Evolutionary conservation across 2,888 invertebrate species (phyloP), one percentile per base, ranked within the genome.

Genomic region (Psylliodes chrysocephalus): DNA sequence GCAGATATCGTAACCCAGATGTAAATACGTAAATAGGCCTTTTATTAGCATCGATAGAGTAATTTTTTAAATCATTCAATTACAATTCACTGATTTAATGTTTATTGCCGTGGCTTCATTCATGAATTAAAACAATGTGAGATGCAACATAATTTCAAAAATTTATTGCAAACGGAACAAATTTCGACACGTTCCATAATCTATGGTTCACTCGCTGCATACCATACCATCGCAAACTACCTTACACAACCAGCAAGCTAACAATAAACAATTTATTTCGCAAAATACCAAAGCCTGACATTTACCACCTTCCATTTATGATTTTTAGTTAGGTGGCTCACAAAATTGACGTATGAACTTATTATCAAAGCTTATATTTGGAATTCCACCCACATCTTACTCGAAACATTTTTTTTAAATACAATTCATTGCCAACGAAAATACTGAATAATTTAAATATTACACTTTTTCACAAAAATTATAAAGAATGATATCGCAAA

Each of bases 261-360:
- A 59, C 38, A 61, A 52, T 54, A 63, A 63, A 59, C 65, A 44
- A 49, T 60, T 66, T 66, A 49, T 60, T 66, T 66, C 60, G 63
- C 63, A 66, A 66, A 66, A 63, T 64, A 60, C 56, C 66, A 55
- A 22, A 56, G 49, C 25, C 38, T 47, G 63, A 61, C 46, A 57
- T 64, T 57, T 60, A 52, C 51, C 51, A 33, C 42, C 14, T 55
- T 55, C 17, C 12, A 12, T 40, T 18, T 22, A 49, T 10, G 10
- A n/a, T 52, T 38, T 22, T n/a, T 46, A 46, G 46, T 46, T 2
- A 2, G 46, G n/a, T 22, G 17, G 46, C 38, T 33, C 3, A 15
- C 15, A 15, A 38, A 12, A 38, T 12, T 2, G 14, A 33, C 33
- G 33, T 33, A n/a, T 33, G 2, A n/a, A 8, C 3, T 33, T n/a